Conservation (phyloP, 2,113 vertebrate species). For the Chelonoidis abingdonii region DNA sequence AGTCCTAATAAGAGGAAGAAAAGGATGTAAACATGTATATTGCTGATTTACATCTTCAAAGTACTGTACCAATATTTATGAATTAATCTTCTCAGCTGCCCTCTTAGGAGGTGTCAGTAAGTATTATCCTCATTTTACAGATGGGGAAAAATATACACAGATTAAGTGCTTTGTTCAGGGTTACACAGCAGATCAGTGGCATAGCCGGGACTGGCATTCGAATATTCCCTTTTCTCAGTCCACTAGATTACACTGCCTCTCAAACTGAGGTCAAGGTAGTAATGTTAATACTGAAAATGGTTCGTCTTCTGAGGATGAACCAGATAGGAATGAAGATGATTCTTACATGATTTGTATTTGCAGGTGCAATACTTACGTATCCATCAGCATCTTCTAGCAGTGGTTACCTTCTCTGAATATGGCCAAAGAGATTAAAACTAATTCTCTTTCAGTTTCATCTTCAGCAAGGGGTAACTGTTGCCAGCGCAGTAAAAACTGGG, state of each 20-base stretch:
- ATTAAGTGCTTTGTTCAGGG: neutral
- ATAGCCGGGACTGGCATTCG: neutral
- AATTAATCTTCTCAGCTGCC: neutral
- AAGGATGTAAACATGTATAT: neutral
- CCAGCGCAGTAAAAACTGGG: neutral
- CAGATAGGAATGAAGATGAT: neutral
- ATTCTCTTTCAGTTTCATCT: neutral
- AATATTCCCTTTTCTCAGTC: neutral
- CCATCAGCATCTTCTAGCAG: neutral
- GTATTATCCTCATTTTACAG: neutral
- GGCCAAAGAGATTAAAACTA: neutral
- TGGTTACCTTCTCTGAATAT: neutral
- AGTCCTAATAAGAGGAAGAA: neutral
- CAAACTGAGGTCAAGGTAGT: no score
- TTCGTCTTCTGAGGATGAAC: neutral
- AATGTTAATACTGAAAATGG: neutral
- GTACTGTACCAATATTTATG: neutral
- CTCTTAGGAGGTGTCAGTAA: neutral
- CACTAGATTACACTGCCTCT: neutral
- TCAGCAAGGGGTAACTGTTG: neutral
- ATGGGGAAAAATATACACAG: neutral
- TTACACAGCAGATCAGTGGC: neutral
- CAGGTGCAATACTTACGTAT: neutral
- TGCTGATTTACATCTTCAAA: neutral
- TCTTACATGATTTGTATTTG: neutral